Evolutionary conservation across 2,113 vertebrate species (phyloP), one percentile per base, ranked within the genome.

Genomic region (Mustelus asterias): DNA sequence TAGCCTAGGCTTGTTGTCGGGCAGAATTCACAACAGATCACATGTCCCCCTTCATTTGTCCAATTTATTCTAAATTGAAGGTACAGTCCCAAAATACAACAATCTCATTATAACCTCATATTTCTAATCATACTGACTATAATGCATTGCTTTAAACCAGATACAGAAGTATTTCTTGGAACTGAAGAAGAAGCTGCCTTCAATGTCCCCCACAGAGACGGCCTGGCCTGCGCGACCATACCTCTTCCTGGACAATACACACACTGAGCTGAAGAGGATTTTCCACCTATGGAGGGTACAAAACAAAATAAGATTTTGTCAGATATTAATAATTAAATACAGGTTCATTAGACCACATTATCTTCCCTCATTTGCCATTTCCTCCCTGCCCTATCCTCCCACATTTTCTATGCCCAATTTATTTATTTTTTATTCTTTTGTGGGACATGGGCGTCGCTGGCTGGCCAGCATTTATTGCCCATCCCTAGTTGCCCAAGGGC

Each of bases 261-360:
- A 99, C 97, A 97, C 97, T 83, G 98, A 99, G 78, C 98, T 99
- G 63, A 98, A 98, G 96, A 98, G 98, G 96, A 98, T 99, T 97
- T 99, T 99, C 97, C 99, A 99, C 96, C 97, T 98, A 96, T 99
- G 99, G 99, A 98, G 99, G 98, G 99, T 99, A 98, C 6, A 63
- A 96, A 96, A 96, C 80, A 83, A 67, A 4, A 96, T 94, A 85
- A 95, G 24, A 1, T 83, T 0, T 86, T 11, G 48, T 96, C 96
- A 90, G 60, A 96, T 67, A 65, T 37, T 65, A 37, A 65, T 37
- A 93, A n/a, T 65, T 37, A 93, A 93, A 65, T 65, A 22, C 24
- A 44, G 22, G 37, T 70, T 29, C 54, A 63, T 37, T 44, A 24
- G 26, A 48, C 14, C n/a, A 48, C n/a, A 33, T 76, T 95, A n/a